These are phyloP conservation scores for human (Homo sapiens) DNA, from an alignment of 2,113 vertebrate genomes.

Conservation along the genomic window GRCh38 chr5:39911501-39912000, in stretches of 20 bases:
- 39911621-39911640: background rate
- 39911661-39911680: background rate
- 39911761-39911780: background rate
- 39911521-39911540: too few species aligned
- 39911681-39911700: background rate
- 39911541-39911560: background rate
- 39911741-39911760: background rate
- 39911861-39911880: background rate
- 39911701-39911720: background rate
- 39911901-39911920: slow-evolving; percentile 25
- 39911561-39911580: background rate
- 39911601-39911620: background rate
- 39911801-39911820: background rate
- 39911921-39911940: background rate
- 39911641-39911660: background rate
- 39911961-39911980: background rate
- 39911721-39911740: background rate
- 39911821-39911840: background rate
- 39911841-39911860: background rate
- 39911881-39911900: background rate
- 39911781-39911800: background rate
- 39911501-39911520: too few species aligned
- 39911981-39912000: background rate
- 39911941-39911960: background rate
- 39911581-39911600: background rate